These are phyloP conservation scores for Sebastiscus tertius DNA, from an alignment of 2,797 vertebrate species.

Conservation along the genomic window DNA sequence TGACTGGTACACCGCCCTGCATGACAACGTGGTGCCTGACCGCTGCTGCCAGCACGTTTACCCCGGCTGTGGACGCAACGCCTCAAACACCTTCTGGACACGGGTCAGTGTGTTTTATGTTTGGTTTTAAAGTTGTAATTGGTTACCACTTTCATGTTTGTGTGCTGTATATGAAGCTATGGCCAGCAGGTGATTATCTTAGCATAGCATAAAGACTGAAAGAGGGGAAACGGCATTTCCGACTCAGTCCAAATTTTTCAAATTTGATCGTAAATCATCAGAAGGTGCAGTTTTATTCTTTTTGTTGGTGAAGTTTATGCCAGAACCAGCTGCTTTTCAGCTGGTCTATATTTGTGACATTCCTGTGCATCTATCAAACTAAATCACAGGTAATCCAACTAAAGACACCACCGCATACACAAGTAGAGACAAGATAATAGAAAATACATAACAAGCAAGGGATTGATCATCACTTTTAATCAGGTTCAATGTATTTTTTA, in stretches of 20 bases:
- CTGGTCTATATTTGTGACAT: no score
- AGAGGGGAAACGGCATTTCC: no score
- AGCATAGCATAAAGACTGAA: no score
- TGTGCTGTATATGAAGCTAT: background rate
- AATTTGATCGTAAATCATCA: no score
- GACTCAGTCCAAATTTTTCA: no score
- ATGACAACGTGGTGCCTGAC: slow-evolving; percentile 91
- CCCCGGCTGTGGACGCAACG: slow-evolving; percentile 90
- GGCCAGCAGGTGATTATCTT: no score
- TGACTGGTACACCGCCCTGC: slow-evolving; percentile 91
- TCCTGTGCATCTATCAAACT: no score
- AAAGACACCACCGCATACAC: background rate
- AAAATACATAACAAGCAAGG: background rate
- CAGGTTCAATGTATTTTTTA: background rate
- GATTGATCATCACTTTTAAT: background rate
- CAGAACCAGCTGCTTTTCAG: background rate
- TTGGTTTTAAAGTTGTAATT: background rate
- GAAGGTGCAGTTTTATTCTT: background rate
- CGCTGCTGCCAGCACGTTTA: slow-evolving; percentile 91
- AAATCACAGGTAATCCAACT: background rate
- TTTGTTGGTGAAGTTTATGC: no score
- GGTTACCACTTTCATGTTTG: background rate
- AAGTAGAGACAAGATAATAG: background rate
- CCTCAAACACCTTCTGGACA: slow-evolving; percentile 89
- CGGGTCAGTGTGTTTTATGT: slow-evolving; percentile 77